phyloP scores from a whole-genome alignment of 1,140 invertebrate species.

The Atta colombica region DNA sequence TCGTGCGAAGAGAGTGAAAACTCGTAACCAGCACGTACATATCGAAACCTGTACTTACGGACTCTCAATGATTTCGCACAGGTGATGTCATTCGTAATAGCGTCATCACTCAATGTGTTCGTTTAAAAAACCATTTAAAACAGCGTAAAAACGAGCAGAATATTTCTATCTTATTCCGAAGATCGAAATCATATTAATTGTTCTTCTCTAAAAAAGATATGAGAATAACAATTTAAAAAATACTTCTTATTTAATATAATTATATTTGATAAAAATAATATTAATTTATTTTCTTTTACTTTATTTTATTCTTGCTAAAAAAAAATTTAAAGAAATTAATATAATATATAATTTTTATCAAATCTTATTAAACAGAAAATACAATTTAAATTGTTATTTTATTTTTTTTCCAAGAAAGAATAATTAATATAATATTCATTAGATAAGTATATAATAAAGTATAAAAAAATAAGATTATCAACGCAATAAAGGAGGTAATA shows the following conservation, averaged over 20 bases:
- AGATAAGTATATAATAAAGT: neutral
- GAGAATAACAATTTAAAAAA: neutral
- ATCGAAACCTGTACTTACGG: constrained; percentile 48
- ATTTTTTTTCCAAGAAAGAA: neutral
- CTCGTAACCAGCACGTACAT: neutral
- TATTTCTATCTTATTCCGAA: neutral
- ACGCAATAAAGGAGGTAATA: neutral
- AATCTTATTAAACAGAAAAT: neutral
- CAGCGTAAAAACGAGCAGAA: neutral
- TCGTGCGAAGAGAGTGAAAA: constrained; percentile 34
- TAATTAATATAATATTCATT: neutral
- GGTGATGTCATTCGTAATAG: constrained; percentile 61
- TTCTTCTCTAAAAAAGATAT: neutral
- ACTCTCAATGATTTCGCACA: constrained; percentile 45
- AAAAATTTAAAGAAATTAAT: neutral
- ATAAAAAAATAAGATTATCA: neutral
- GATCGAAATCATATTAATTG: neutral
- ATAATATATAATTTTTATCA: neutral
- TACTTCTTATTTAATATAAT: neutral
- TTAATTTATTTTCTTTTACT: neutral
- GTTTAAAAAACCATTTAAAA: neutral
- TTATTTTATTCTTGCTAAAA: neutral
- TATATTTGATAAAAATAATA: neutral
- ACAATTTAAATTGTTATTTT: neutral
- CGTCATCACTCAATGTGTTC: constrained; percentile 29